Evolutionary conservation across 2,113 vertebrate genomes (phyloP).

Genomic region (Dissostichus mawsoni): DNA sequence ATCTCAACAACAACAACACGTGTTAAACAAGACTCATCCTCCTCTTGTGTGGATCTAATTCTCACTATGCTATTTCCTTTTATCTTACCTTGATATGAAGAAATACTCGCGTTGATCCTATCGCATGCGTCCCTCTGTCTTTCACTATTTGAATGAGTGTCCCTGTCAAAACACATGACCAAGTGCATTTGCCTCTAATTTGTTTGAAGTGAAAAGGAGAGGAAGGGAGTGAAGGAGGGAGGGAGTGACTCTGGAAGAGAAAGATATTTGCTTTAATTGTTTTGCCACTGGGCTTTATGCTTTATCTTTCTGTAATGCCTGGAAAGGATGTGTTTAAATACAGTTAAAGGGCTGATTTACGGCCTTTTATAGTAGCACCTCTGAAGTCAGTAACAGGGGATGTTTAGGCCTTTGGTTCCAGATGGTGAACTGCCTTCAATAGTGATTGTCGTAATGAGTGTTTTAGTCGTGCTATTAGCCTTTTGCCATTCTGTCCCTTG

Average conservation of each 20-base stretch:
- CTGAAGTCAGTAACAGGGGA: constrained; percentile 41
- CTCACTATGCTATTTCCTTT: constrained; percentile 23
- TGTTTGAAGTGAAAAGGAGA: constrained; percentile 78
- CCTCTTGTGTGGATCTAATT: background rate
- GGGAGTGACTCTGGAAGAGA: constrained; percentile 58
- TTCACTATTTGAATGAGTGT: constrained; percentile 75
- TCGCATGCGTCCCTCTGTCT: constrained; percentile 43
- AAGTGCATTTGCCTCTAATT: constrained; percentile 85
- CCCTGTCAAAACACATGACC: constrained; percentile 80
- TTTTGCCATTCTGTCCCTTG: constrained; percentile 66
- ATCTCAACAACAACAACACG: background rate
- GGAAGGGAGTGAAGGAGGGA: constrained; percentile 54
- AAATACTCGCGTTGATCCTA: constrained; percentile 45
- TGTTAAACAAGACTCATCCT: background rate
- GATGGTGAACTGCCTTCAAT: constrained; percentile 50
- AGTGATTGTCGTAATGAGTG: constrained; percentile 59
- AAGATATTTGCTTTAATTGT: constrained; percentile 60
- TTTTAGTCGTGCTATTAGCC: constrained; percentile 61
- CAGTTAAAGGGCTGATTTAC: constrained; percentile 4
- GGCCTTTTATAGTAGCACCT: background rate
- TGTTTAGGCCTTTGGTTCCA: constrained; percentile 57
- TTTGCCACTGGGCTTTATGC: constrained; percentile 5
- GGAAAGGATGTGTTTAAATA: background rate
- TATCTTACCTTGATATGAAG: constrained; percentile 71
- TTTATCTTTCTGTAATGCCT: constrained; percentile 6